Base-by-base conservation (phyloP, 92 coral and sea anemone species). In the Porites evermanni region DNA sequence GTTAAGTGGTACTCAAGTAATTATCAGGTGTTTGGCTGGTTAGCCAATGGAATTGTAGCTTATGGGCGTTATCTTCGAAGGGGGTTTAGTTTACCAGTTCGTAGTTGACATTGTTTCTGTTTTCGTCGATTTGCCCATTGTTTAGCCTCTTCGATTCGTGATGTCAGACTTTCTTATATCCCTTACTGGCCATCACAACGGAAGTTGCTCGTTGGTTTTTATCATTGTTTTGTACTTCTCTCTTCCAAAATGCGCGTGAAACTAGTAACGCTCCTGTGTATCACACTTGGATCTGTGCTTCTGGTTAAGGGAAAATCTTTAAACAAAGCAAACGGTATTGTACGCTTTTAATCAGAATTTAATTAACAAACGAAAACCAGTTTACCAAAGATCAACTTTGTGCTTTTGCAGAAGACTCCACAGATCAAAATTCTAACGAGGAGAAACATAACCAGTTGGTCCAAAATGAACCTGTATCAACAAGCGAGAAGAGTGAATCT, bases 141-240 rank as follows among this genome's bases (percentile, higher is more conserved):
- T 72, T 38, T 38, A 38, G 47, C 47, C 47, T 38, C 87, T 61
- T 80, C 87, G 17, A 56, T 17, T n/a, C 63, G 79, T 83, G 87
- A 83, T 83, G 87, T 83, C 76, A 83, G 61, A 83, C 70, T 73
- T 83, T 26, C 73, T 83, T 61, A 83, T 72, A 6, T 81, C 23
- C 74, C 53, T 74, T 64, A 14, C 47, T 38, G 47, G 52, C 18
- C 64, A 64, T 44, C 59, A 73, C 3, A 50, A 83, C 72, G 12
- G 19, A 10, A 17, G 21, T 65, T 12, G 50, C 10, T 72, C 14
- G 63, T 2, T 23, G 64, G 63, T 83, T 65, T 64, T 64, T 24
- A 64, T 72, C 26, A 14, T 56, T 56, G 14, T 32, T 59, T 71
- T 44, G 11, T 38, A 38, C 7, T 47, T 63, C 60, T 20, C 12